Base-by-base conservation (phyloP, 2,797 vertebrate genomes). In the Spea hammondii region DNA sequence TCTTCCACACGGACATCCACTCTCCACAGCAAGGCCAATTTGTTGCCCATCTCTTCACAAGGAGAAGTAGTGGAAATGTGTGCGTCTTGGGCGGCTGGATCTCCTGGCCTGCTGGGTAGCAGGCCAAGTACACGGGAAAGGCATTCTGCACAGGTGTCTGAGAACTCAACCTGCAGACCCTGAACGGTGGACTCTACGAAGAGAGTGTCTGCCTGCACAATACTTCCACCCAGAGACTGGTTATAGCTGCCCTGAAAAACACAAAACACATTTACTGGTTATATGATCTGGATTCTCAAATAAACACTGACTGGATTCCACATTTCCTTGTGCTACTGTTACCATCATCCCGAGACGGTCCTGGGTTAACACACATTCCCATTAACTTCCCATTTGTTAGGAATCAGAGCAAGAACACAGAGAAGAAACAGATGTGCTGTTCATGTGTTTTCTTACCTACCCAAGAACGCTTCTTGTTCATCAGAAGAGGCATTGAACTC, bases 121-220 rank as follows among this genome's bases (percentile, higher is more conserved):
- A 97, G 85, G 13, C 91, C 91, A 77, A 98, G 87, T 69, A 99
- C 86, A 65, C 96, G 94, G 83, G 96, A 95, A 72, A 99, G 90
- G 88, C 97, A 99, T 73, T 96, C 90, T 4, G 93, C 89, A 82
- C 97, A 97, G 50, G 95, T 96, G 65, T 99, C 98, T 0, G 97
- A 99, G 0, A 95, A 90, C 89, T 99, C 98, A 87, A 96, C 86
- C 83, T 99, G 97, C 80, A 99, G 85, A 11, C 97, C 97, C 59
- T 92, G 95, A 81, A 99, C 91, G 70, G 89, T 94, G 86, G 95
- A 96, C 74, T 98, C 95, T 83, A 98, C 83, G 71, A 89, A 94
- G 9, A 97, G 85, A 0, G 92, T 95, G 46, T 93, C 92, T 0
- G 91, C 84, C 47, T 94, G 93, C 83, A 87, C 79, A 0, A 89